These are phyloP conservation scores for Setophaga petechia DNA, from an alignment of 2,113 vertebrate genomes.

Conservation along the genomic window DNA sequence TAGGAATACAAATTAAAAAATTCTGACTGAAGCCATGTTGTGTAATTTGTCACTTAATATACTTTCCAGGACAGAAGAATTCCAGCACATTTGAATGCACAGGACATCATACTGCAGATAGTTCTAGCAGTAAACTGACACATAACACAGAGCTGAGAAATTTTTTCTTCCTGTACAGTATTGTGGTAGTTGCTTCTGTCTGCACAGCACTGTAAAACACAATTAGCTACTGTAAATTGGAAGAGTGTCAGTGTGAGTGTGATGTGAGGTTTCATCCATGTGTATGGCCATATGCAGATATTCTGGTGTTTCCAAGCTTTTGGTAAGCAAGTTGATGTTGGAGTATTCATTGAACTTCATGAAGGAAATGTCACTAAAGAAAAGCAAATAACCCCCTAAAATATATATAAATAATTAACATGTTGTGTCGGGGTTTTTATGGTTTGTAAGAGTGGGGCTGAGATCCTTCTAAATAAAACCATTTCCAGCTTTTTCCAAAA, in stretches of 20 bases:
- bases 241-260: neutral
- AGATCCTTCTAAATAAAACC: neutral
- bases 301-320: neutral
- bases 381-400: neutral
- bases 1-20: slow-evolving; percentile 66
- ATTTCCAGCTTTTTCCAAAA: neutral
- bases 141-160: neutral
- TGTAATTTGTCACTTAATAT: neutral
- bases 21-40: neutral
- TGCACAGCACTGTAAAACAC: neutral
- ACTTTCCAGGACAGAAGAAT: neutral
- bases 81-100: neutral
- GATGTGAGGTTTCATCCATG: fast-evolving
- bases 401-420: neutral
- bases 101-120: neutral
- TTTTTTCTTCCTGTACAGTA: neutral
- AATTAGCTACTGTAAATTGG: neutral
- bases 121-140: neutral
- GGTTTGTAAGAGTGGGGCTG: neutral
- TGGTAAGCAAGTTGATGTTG: neutral
- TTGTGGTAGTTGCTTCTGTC: neutral
- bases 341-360: neutral
- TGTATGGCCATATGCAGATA: neutral
- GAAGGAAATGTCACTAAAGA: neutral
- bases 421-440: neutral